Percentiles rank a stretch among this genome's conserved stretches.
Evolutionary conservation across 2,888 invertebrate genomes (phyloP).

Genomic region (Sclerodermus sp.): DNA sequence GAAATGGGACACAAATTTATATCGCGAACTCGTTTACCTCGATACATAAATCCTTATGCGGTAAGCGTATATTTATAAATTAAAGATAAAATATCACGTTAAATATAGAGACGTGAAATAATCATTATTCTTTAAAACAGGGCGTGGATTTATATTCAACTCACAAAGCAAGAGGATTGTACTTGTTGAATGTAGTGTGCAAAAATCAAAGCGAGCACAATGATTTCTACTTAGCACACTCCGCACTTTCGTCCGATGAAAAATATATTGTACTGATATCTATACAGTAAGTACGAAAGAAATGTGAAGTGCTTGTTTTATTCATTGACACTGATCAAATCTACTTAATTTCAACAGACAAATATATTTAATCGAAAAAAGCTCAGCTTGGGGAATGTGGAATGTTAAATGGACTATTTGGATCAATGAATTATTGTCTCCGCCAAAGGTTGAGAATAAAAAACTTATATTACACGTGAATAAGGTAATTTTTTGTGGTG

Average conservation of each 20-base stretch:
- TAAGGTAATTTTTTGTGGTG: conserved; percentile 63
- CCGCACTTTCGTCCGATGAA: conserved; percentile 65
- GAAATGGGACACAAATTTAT: conserved; percentile 52
- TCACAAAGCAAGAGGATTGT: conserved; percentile 72
- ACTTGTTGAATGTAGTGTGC: conserved; percentile 66
- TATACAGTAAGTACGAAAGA: conserved; percentile 62
- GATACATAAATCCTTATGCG: conserved; percentile 69
- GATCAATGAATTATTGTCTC: conserved; percentile 72
- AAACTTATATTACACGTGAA: conserved; percentile 72
- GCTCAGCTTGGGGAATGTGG: conserved; percentile 70
- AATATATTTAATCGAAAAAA: conserved; percentile 72
- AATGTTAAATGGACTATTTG: conserved; percentile 75
- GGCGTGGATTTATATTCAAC: conserved; percentile 73
- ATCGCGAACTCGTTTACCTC: conserved; percentile 65
- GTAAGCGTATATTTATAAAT: conserved; percentile 52
- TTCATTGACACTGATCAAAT: conserved; percentile 1
- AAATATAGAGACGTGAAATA: background rate
- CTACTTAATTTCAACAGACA: conserved; percentile 61
- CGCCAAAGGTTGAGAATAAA: conserved; percentile 64
- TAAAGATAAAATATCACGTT: too few relatives aligned
- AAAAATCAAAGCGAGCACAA: conserved; percentile 68
- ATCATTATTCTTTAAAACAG: conserved; percentile 56
- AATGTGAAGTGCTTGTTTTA: background rate
- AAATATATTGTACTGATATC: conserved; percentile 71
- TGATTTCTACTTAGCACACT: conserved; percentile 73